Base-by-base conservation (phyloP, 2,797 vertebrate species). In the Glossophaga mutica region DNA sequence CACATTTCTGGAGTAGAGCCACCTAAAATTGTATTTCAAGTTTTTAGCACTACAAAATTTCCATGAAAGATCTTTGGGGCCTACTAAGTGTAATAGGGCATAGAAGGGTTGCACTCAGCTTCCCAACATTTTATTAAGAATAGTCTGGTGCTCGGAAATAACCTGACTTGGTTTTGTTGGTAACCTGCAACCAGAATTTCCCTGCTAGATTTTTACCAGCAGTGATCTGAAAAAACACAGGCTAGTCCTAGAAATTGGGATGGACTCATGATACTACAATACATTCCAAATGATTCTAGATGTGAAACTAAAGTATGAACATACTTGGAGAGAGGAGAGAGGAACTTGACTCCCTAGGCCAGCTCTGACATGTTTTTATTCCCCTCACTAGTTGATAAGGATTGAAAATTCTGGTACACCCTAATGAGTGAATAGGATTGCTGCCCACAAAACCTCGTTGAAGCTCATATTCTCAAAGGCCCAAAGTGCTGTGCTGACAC, bases 1-100 rank as follows among this genome's bases (percentile, higher is more conserved):
- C 67, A 5, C 71, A 34, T 85, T 85, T 96, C 92, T 92, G 84
- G 79, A 97, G 42, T 74, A 86, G 94, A 68, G n/a, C 73, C 94
- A 94, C 93, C 52, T 76, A 90, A 87, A 83, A 46, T 90, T 95
- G 57, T 93, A 21, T 85, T 90, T 81, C 83, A 82, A 96, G 79
- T 29, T 46, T 84, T 91, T 79, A 92, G n/a, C 78, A 44, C 73
- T 73, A 22, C 55, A 92, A 48, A n/a, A 52, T 68, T 21, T 0
- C 83, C 76, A 96, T 55, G 65, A 46, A 73, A 78, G 48, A 73
- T 77, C n/a, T 71, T n/a, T 46, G 71, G 57, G 24, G 29, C 86
- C 92, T 93, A 68, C 44, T 7, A 5, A 8, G n/a, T 6, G n/a
- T 6, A 82, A 59, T 68, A 74, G 70, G 57, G 29, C 67, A n/a